These are phyloP conservation scores for Thripadectes ignobilis DNA, from an alignment of 2,797 vertebrate species.

Conservation along the genomic window DNA sequence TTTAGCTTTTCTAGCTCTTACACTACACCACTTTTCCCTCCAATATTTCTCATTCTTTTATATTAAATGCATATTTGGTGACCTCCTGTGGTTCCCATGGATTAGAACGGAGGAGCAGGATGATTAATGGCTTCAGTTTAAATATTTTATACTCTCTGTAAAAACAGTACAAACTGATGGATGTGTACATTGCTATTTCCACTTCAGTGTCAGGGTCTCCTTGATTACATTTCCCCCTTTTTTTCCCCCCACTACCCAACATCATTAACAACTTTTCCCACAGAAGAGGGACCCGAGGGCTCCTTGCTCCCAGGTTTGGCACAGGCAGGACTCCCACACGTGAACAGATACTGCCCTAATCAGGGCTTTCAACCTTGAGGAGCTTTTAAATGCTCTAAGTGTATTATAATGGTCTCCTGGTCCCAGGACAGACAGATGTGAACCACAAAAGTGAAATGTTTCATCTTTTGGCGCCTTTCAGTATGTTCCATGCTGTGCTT, in stretches of 20 bases:
- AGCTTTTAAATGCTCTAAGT: conserved; percentile 66
- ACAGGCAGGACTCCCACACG: neutral
- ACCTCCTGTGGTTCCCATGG: conserved; percentile 68
- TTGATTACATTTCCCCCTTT: conserved; percentile 22
- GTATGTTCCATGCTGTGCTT: conserved; percentile 71
- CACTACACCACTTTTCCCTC: neutral
- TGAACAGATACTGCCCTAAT: conserved; percentile 59
- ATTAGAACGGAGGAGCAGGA: conserved; percentile 47
- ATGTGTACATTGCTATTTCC: conserved; percentile 46
- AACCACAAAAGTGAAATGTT: conserved; percentile 72
- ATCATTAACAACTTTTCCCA: conserved; percentile 2
- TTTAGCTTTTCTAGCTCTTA: neutral
- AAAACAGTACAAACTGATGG: conserved; percentile 61
- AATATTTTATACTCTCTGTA: conserved; percentile 69
- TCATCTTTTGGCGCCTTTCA: conserved; percentile 70
- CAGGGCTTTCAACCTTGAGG: conserved; percentile 61
- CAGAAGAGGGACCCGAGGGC: neutral
- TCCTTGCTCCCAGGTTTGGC: conserved; percentile 3
- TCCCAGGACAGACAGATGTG: conserved; percentile 69
- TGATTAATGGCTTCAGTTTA: conserved; percentile 64
- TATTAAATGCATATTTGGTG: conserved; percentile 66
- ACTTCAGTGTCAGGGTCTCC: neutral
- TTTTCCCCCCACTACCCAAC: neutral
- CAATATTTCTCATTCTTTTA: conserved; percentile 55
- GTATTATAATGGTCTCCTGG: conserved; percentile 67